A percentile compares a stretch with the other conserved stretches of the same genome.
These are phyloP conservation scores for Protonibea diacanthus DNA, from an alignment of 2,797 vertebrate species.

Conservation along the genomic window DNA sequence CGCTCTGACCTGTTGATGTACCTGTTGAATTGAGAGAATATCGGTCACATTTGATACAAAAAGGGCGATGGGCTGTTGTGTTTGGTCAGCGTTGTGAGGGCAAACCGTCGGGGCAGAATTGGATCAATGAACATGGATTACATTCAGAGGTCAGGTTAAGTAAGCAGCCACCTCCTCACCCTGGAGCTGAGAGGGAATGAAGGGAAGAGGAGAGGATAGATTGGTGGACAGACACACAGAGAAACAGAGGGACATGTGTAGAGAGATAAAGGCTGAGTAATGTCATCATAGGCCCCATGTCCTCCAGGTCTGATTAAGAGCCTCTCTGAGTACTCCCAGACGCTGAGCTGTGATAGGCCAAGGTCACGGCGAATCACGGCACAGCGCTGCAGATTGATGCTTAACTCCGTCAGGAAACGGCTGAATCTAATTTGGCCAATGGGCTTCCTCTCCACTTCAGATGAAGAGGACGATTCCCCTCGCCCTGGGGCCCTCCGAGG, in stretches of 20 bases:
- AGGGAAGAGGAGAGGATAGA: slow-evolving; percentile 34
- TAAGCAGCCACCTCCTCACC: slow-evolving; percentile 49
- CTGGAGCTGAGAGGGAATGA: slow-evolving; percentile 26
- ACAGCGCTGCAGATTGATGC: slow-evolving; percentile 75
- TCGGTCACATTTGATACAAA: slow-evolving; percentile 15
- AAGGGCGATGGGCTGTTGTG: slow-evolving; percentile 17
- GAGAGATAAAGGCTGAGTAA: slow-evolving; percentile 80
- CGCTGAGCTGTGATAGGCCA: slow-evolving; percentile 75
- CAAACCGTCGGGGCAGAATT: slow-evolving; percentile 15
- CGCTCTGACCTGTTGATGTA: slow-evolving; percentile 58
- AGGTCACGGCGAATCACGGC: slow-evolving; percentile 78
- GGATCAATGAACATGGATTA: slow-evolving; percentile 66
- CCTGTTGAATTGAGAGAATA: slow-evolving; percentile 57
- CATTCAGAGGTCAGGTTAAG: slow-evolving; percentile 64
- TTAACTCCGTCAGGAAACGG: slow-evolving; percentile 77
- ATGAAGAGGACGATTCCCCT: slow-evolving; percentile 75
- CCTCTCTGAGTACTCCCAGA: slow-evolving; percentile 72
- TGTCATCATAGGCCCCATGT: slow-evolving; percentile 70
- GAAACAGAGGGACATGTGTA: slow-evolving; percentile 59
- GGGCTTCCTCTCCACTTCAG: slow-evolving; percentile 74
- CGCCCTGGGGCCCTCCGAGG: slow-evolving; percentile 44
- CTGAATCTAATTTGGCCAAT: slow-evolving; percentile 80
- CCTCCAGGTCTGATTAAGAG: slow-evolving; percentile 79
- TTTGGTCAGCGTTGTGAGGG: slow-evolving; percentile 46
- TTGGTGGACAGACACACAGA: slow-evolving; percentile 31